Conservation (phyloP, 1,140 invertebrate genomes). For the Gryllus bimaculatus region DNA sequence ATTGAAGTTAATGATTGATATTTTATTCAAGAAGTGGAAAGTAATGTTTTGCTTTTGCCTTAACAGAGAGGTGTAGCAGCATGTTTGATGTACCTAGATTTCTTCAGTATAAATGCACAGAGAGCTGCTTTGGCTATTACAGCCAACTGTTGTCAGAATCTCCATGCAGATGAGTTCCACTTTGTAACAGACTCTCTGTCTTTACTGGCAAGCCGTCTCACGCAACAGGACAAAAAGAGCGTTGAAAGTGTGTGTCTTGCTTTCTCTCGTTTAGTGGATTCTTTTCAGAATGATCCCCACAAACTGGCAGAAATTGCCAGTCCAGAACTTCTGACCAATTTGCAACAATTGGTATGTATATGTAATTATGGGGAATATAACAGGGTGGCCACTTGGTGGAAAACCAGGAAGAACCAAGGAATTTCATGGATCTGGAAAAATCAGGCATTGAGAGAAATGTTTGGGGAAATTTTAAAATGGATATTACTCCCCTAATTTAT, state of each 20-base stretch:
- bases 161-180: constrained; percentile 87
- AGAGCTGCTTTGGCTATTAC: constrained; percentile 88
- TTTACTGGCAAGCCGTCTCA: constrained; percentile 73
- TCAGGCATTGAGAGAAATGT: background rate
- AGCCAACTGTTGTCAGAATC: constrained; percentile 92
- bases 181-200: constrained; percentile 82
- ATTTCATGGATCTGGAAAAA: too few species aligned
- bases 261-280: constrained; percentile 92
- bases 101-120: constrained; percentile 95
- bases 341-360: constrained; percentile 69
- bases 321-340: constrained; percentile 80
- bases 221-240: constrained; percentile 95
- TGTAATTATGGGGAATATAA: background rate
- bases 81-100: constrained; percentile 92
- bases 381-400: too few species aligned
- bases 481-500: too few species aligned
- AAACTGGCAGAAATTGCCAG: constrained; percentile 92
- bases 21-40: constrained; percentile 24
- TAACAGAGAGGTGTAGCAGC: constrained; percentile 80
- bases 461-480: too few species aligned
- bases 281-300: constrained; percentile 84
- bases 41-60: constrained; percentile 22
- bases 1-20: background rate
- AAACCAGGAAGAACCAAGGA: too few species aligned
- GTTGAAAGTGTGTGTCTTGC: constrained; percentile 94